Conservation (phyloP, 2,888 invertebrate genomes). For the Crepidodera aurea region DNA sequence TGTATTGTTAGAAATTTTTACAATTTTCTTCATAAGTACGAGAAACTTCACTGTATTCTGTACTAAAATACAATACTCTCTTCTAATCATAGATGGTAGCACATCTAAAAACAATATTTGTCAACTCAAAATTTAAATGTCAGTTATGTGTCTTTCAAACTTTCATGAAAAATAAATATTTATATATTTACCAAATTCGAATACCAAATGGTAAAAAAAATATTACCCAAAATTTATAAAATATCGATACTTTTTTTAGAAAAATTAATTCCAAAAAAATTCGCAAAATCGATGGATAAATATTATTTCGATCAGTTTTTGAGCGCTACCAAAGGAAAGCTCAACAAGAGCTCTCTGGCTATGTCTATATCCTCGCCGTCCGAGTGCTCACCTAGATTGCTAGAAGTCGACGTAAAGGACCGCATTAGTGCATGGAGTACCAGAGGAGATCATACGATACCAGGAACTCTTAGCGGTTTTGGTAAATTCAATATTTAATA, state of each 20-base stretch:
- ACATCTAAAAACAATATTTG: too few species aligned
- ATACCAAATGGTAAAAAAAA: neutral
- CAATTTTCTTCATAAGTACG: too few species aligned
- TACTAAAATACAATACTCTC: too few species aligned
- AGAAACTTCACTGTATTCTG: too few species aligned
- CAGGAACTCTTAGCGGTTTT: slow-evolving; percentile 2
- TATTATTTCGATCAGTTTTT: slow-evolving; percentile 1
- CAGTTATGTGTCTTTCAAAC: neutral
- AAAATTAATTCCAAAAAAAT: slow-evolving; percentile 3
- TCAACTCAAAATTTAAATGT: neutral
- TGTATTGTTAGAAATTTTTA: too few species aligned
- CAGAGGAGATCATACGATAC: neutral
- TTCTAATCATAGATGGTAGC: too few species aligned
- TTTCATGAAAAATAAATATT: neutral
- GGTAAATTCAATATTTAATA: neutral
- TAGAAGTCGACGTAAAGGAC: neutral
- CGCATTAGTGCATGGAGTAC: neutral
- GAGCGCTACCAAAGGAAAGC: neutral
- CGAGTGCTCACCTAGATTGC: neutral
- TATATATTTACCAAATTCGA: neutral
- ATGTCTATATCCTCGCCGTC: neutral
- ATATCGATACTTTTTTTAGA: neutral
- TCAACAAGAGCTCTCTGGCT: neutral
- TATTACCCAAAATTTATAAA: neutral
- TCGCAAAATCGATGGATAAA: neutral